Base-by-base conservation (phyloP, 2,113 vertebrate species). In the Capreolus pygargus region DNA sequence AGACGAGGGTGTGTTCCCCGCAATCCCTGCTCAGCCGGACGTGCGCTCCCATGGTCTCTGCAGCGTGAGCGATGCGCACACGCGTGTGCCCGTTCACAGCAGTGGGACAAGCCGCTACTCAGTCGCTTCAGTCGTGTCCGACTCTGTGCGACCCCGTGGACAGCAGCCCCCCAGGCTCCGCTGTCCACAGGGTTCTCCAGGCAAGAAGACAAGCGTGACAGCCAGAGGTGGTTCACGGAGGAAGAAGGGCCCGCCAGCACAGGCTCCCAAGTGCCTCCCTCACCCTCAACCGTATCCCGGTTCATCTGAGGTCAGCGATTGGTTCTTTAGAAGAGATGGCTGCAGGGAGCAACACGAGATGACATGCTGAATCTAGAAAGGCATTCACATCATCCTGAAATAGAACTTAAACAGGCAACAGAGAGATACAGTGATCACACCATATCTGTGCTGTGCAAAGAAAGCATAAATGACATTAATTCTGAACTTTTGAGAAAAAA, bases 31-130 rank as follows among this genome's bases (percentile, higher is more conserved):
- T 23, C 76, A 7, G 81, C n/a, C 30, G 43, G 3, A 82, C 39
- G 5, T 1, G 8, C 13, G 6, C n/a, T 10, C 0, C n/a, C 17
- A 23, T 7, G 60, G 1, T 16, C 6, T 45, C 61, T 57, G 50
- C 5, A 3, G 28, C 5, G 23, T 9, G 50, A 21, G 0, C 4
- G 7, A 3, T 0, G 1, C 6, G 2, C 2, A 1, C 3, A 28
- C 19, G 54, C 5, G 2, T 1, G 3, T 21, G 11, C 2, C 19
- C 12, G 12, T 2, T 86, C 28, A 19, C 23, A 11, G 55, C 6
- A 7, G 0, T 30, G 17, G 39, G 15, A 0, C 67, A 23, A 12
- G 67, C 67, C 6, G 61, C 64, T 4, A 16, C 61, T 10, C 1
- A 11, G 64, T 21, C n/a, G 4, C 64, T 5, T 21, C 64, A 5